Evolutionary conservation across 2,797 vertebrate genomes (phyloP), one percentile per base, ranked within the genome.

Genomic region (Adrianichthys oophorus): DNA sequence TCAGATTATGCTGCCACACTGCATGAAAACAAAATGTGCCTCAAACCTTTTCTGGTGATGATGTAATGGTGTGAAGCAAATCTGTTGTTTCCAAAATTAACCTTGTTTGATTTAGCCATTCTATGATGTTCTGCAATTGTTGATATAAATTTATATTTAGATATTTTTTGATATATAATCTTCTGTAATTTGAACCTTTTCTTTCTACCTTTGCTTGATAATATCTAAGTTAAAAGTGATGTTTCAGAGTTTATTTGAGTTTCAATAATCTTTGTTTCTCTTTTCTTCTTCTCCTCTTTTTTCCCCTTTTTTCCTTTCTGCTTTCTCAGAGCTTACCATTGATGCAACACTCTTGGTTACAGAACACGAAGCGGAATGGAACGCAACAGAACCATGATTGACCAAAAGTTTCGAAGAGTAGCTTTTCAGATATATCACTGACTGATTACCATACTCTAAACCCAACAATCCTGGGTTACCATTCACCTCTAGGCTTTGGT

Each of bases 381-480:
- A 91, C 92, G 91, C 55, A 93, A 92, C 87, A 93, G 91, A 92
- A 53, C 52, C 62, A 66, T 68, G 69, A 68, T 75, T 42, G 41
- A 65, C 80, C 80, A 85, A 82, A 70, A 41, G 44, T 66, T 80
- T 74, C 52, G 61, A 63, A 84, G 68, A 24, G 52, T 62, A 48
- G 42, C 66, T 48, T 51, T 56, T 72, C 61, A 48, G 37, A 69
- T 62, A 65, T 80, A 78, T 47, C 66, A 75, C 68, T 89, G 77
- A 89, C 62, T 76, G 55, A 69, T 56, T 51, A 55, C 41, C 52
- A 59, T 26, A 17, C 1, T 52, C 29, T 1, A 77, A 50, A 68
- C 48, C 46, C 15, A 4, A 58, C 23, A 56, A 70, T 56, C 51
- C n/a, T 59, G 43, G 45, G 51, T 24, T 47, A 41, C 60, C 50